Evolutionary conservation across 2,888 invertebrate genomes (phyloP).

Genomic region (Standfussiana lucernea): DNA sequence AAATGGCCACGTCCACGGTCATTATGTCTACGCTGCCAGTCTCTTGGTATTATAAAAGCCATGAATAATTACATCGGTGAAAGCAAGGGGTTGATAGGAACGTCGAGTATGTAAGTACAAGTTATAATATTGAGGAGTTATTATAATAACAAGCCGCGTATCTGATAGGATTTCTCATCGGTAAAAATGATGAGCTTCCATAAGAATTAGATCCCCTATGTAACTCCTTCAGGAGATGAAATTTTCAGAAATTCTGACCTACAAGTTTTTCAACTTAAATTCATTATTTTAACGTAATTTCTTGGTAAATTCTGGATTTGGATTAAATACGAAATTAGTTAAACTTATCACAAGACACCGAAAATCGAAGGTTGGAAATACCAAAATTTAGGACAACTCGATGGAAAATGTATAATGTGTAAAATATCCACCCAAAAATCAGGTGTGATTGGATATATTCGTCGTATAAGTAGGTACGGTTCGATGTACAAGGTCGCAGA

Average conservation of each 20-base stretch:
- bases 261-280: too few relatives aligned
- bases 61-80: constrained; percentile 29
- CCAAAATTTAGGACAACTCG: not conserved
- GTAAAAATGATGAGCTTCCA: not conserved
- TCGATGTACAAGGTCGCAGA: not conserved
- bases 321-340: not conserved
- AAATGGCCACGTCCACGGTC: constrained; percentile 3
- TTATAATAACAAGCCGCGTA: not conserved
- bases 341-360: not conserved
- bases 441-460: not conserved
- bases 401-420: not conserved
- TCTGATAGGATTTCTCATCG: not conserved
- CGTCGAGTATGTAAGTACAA: not conserved
- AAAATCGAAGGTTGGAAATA: not conserved
- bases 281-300: too few relatives aligned
- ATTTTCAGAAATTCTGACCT: not conserved
- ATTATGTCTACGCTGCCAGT: constrained; percentile 5
- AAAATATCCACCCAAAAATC: not conserved
- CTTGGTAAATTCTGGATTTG: too few relatives aligned
- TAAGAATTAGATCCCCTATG: not conserved
- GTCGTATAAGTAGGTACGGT: not conserved
- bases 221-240: not conserved
- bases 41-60: not conserved
- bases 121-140: not conserved
- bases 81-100: not conserved